Percentiles rank a stretch among this genome's conserved stretches.
Conservation (phyloP, 2,888 invertebrate species). For the Thyatira batis region DNA sequence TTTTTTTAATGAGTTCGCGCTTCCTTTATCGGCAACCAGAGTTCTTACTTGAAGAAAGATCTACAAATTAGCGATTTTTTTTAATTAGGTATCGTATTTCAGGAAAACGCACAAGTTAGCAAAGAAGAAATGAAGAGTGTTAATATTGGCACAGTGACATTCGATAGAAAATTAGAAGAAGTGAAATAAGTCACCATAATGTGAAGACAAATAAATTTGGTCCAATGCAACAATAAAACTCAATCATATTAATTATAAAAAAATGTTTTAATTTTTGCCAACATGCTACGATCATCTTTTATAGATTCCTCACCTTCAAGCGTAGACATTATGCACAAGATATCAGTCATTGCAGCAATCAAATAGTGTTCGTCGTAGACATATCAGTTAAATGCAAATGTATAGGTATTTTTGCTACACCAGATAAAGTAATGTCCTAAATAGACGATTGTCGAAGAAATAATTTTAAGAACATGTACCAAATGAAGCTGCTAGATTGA, state of each 20-base stretch:
- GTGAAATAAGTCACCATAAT: constrained; percentile 51
- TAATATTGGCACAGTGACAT: constrained; percentile 73
- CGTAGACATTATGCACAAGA: no score
- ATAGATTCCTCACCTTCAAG: no score
- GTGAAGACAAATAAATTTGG: neutral
- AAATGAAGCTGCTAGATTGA: no score
- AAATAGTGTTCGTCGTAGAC: no score
- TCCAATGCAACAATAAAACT: neutral
- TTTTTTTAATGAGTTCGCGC: neutral
- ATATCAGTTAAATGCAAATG: no score
- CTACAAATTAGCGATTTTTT: constrained; percentile 1
- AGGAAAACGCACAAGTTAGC: constrained; percentile 63
- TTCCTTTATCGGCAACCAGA: no score
- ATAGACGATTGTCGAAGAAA: no score
- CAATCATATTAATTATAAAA: neutral
- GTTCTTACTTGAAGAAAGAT: neutral
- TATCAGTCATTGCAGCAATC: no score
- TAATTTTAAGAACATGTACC: no score
- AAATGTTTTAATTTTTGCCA: neutral
- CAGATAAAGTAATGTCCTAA: no score
- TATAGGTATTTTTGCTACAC: no score
- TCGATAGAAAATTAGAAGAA: constrained; percentile 74
- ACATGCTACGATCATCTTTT: no score
- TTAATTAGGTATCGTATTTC: constrained; percentile 28
- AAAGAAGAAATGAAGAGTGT: constrained; percentile 76